phyloP scores from a whole-genome alignment of 2,888 invertebrate species.

The Meteorus colon region DNA sequence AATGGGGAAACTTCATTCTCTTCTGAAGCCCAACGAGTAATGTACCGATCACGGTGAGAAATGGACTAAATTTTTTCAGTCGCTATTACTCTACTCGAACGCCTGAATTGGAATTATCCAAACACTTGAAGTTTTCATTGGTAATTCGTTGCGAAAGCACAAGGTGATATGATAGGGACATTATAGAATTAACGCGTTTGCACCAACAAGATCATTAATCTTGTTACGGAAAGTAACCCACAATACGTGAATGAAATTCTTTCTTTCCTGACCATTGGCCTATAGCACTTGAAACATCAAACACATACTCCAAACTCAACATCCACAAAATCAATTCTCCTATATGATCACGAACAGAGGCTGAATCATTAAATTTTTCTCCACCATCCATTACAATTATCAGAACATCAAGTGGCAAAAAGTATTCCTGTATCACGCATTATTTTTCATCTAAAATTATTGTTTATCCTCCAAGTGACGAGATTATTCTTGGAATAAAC shows the following conservation, averaged over 20 bases:
- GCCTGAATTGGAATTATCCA: conserved; percentile 31
- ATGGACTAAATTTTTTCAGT: background rate
- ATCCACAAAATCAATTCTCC: too few species aligned
- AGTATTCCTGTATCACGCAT: conserved; percentile 24
- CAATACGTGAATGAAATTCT: background rate
- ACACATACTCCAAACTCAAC: too few species aligned
- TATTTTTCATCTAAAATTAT: background rate
- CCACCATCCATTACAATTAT: background rate
- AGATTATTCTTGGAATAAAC: conserved; percentile 55
- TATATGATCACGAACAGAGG: too few species aligned
- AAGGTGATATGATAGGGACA: conserved; percentile 7
- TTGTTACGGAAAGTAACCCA: conserved; percentile 31
- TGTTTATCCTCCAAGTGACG: conserved; percentile 10
- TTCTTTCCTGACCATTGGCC: too few species aligned
- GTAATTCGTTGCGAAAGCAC: conserved; percentile 41
- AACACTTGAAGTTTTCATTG: conserved; percentile 22
- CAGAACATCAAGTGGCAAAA: background rate
- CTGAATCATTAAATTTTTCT: background rate
- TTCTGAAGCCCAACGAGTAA: background rate
- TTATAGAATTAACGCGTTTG: conserved; percentile 28
- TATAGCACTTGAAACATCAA: too few species aligned
- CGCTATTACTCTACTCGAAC: conserved; percentile 34
- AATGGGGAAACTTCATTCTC: background rate
- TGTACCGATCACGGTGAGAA: background rate
- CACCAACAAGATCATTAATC: conserved; percentile 41